Conservation (phyloP, 2,113 vertebrate genomes). For the Tichodroma muraria region DNA sequence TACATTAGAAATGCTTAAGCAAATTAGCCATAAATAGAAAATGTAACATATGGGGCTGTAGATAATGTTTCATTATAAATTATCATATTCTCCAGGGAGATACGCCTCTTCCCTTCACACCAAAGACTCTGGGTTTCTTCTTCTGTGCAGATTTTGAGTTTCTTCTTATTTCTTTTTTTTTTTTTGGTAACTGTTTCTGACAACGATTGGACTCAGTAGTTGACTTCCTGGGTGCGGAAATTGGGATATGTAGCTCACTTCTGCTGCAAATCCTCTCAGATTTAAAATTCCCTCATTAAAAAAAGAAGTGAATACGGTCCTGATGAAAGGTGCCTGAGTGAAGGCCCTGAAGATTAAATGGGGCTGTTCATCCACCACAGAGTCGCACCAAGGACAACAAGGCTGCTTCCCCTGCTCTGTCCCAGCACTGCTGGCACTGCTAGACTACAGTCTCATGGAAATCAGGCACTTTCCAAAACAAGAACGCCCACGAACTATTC, state of each 20-base stretch:
- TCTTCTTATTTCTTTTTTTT: not conserved
- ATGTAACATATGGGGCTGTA: conserved; percentile 54
- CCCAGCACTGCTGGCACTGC: accelerated
- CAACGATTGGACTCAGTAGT: not conserved
- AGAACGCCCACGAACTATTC: not conserved
- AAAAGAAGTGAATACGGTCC: not conserved
- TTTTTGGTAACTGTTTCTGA: not conserved
- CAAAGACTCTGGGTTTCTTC: conserved; percentile 46
- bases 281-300: not conserved
- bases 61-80: conserved; percentile 65
- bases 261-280: not conserved
- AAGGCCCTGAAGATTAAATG: not conserved
- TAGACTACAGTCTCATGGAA: not conserved
- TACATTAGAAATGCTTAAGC: conserved; percentile 13
- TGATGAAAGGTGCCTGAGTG: not conserved
- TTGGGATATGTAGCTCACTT: not conserved
- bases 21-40: conserved; percentile 68
- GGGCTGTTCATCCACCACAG: not conserved
- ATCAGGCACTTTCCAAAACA: not conserved
- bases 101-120: conserved; percentile 62
- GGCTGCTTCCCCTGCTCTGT: not conserved
- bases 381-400: not conserved
- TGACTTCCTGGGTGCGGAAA: not conserved
- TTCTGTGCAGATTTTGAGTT: conserved; percentile 11
- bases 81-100: conserved; percentile 55